These are phyloP conservation scores for Hydractinia symbiolongicarpus DNA, from an alignment of 30 jellyfish, hydroid and myxozoan species.

Conservation along the genomic window DNA sequence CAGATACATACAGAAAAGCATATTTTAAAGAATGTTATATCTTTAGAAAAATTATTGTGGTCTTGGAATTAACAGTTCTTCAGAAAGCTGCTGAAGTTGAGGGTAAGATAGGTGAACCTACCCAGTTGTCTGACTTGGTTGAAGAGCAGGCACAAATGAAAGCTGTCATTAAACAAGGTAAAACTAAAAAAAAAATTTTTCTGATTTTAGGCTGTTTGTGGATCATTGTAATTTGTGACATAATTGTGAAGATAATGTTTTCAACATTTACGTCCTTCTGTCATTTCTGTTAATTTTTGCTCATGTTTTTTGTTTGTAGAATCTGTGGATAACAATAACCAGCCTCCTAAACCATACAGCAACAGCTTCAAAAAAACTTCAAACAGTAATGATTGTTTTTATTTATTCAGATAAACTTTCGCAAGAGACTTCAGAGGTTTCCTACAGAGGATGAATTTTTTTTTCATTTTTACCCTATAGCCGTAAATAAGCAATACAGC, in stretches of 20 bases:
- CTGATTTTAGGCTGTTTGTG: too few relatives aligned
- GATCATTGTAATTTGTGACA: too few relatives aligned
- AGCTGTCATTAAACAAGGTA: constrained; percentile 23
- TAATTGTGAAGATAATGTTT: too few relatives aligned
- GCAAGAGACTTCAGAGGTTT: too few relatives aligned
- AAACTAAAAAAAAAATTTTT: background rate
- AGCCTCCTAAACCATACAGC: background rate
- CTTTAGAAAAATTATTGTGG: constrained; percentile 67
- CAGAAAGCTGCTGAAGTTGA: constrained; percentile 60
- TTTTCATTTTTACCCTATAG: too few relatives aligned
- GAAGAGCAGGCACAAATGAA: constrained; percentile 12
- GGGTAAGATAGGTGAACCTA: constrained; percentile 86
- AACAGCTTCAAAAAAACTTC: too few relatives aligned
- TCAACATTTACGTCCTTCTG: too few relatives aligned
- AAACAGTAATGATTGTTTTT: too few relatives aligned
- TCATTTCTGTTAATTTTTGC: background rate
- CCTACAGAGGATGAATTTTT: too few relatives aligned
- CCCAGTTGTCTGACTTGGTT: constrained; percentile 38
- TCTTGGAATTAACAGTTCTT: constrained; percentile 61
- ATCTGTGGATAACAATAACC: background rate
- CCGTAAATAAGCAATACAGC: too few relatives aligned
- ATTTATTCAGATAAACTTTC: too few relatives aligned
- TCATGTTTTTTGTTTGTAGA: background rate
- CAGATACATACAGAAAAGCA: too few relatives aligned
- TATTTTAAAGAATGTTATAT: background rate